phyloP scores from a whole-genome alignment of 2,797 vertebrate species.

The Cynopterus sphinx region DNA sequence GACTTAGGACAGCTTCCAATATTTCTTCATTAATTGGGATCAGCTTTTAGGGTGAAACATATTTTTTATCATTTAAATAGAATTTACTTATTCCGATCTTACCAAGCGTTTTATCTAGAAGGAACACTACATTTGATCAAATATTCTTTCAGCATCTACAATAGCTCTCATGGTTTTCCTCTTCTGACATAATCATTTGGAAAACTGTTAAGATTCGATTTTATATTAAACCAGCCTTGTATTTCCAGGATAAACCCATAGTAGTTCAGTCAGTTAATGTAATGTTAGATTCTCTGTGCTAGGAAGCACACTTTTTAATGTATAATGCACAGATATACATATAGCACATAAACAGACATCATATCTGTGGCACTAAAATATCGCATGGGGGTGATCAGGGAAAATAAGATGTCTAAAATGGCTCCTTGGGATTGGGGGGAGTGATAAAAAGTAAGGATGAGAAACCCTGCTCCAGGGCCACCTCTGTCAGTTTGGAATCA shows the following conservation, averaged over 20 bases:
- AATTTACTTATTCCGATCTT: neutral
- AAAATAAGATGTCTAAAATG: neutral
- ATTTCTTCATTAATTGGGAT: neutral
- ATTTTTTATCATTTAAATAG: neutral
- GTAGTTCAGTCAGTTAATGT: neutral
- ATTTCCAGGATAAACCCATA: neutral
- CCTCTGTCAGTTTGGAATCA: neutral
- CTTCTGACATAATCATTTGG: neutral
- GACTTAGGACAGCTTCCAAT: neutral
- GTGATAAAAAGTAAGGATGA: neutral
- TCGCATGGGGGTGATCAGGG: neutral
- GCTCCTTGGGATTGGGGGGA: neutral
- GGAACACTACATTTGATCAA: neutral
- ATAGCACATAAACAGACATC: neutral
- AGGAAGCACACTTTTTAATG: neutral
- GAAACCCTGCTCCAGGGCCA: neutral
- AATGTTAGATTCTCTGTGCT: neutral
- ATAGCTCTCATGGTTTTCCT: neutral
- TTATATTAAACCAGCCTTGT: neutral
- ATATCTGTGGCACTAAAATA: neutral
- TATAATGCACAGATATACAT: neutral
- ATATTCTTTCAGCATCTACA: neutral
- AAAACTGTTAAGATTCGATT: neutral
- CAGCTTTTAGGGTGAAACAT: neutral
- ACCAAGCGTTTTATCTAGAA: neutral